Percentiles rank a stretch among this genome's conserved stretches.
Conservation (phyloP, 64 coral and sea anemone genomes). For the Montipora sp. region DNA sequence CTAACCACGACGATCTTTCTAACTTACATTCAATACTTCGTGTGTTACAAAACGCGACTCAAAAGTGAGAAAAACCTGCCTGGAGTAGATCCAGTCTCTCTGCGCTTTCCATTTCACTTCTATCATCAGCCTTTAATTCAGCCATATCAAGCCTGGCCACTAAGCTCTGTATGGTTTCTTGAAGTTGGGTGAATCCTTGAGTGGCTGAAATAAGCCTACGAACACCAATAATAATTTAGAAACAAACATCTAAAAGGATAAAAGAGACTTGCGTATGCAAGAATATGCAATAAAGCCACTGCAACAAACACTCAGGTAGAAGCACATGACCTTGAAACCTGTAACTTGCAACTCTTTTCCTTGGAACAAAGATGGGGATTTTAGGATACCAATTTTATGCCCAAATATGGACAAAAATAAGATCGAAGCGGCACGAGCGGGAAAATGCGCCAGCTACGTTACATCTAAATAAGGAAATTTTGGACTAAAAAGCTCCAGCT, state of each 20-base stretch:
- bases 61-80: background rate
- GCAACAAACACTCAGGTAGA: background rate
- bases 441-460: too few species aligned
- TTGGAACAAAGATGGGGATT: too few species aligned
- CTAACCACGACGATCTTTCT: too few species aligned
- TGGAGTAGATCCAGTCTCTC: slow-evolving; percentile 67
- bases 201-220: slow-evolving; percentile 51
- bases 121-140: slow-evolving; percentile 39
- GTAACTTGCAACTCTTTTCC: too few species aligned
- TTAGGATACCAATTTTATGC: too few species aligned
- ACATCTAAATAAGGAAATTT: too few species aligned
- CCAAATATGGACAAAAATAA: too few species aligned
- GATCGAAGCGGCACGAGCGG: too few species aligned
- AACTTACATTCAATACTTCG: too few species aligned
- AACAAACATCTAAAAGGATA: background rate
- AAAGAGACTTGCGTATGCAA: background rate
- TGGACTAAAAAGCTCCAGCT: too few species aligned
- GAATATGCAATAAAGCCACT: background rate
- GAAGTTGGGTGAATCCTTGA: slow-evolving; percentile 63
- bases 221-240: background rate
- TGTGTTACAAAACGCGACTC: too few species aligned
- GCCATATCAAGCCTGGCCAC: slow-evolving; percentile 69
- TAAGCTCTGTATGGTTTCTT: slow-evolving; percentile 67
- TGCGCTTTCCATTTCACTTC: slow-evolving; percentile 48
- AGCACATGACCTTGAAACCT: too few species aligned